These are phyloP conservation scores for Andricus grossulariae DNA, from an alignment of 1,140 invertebrate genomes.

Conservation along the genomic window DNA sequence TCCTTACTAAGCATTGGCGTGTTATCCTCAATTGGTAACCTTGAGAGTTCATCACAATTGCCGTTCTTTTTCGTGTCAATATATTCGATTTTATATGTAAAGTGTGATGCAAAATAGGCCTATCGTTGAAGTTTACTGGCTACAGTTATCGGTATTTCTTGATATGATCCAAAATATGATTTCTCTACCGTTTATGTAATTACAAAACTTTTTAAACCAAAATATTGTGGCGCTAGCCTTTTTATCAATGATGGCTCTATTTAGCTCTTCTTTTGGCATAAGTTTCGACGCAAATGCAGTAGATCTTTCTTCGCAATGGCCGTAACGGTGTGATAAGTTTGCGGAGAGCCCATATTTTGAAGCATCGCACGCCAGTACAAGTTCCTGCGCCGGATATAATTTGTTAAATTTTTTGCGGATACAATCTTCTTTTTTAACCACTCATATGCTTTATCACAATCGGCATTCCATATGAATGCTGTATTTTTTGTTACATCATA, in stretches of 20 bases:
- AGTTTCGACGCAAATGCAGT: no score
- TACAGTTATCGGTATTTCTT: slow-evolving; percentile 45
- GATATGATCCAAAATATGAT: slow-evolving; percentile 32
- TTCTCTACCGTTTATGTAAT: no score
- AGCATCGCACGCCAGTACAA: slow-evolving; percentile 47
- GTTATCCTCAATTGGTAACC: slow-evolving; percentile 38
- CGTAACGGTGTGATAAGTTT: no score
- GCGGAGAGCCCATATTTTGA: slow-evolving; percentile 35
- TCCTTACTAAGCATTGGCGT: slow-evolving; percentile 32
- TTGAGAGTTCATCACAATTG: no score
- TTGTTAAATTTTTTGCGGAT: slow-evolving; percentile 49
- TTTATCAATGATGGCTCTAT: no score
- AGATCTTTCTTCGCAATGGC: no score
- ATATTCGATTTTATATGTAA: slow-evolving; percentile 45
- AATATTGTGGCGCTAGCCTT: no score
- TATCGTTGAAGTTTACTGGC: slow-evolving; percentile 41
- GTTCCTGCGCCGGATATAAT: slow-evolving; percentile 49
- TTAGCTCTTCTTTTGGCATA: no score
- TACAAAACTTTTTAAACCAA: no score
- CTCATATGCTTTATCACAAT: slow-evolving; percentile 35
- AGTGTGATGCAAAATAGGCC: slow-evolving; percentile 47
- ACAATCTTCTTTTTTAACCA: slow-evolving; percentile 43
- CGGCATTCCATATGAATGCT: slow-evolving; percentile 20
- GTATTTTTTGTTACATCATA: slow-evolving; percentile 34
- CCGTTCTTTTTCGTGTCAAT: neutral